Evolutionary conservation across 2,113 vertebrate species (phyloP).

Genomic region (Cavia porcellus): DNA sequence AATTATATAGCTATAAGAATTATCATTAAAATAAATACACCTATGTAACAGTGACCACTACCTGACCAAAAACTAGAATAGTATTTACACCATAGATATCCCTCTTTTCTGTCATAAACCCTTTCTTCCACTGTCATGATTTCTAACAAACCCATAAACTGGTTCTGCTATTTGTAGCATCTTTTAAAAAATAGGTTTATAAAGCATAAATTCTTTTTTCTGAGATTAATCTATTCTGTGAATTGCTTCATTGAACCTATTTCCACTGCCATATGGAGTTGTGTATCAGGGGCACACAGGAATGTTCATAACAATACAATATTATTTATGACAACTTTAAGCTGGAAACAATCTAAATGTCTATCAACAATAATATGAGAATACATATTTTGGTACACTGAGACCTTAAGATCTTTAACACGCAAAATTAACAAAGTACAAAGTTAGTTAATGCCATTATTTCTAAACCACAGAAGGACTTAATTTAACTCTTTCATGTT

Average conservation of each 20-base stretch:
- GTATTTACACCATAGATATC: background rate
- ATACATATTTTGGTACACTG: background rate
- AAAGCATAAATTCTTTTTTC: background rate
- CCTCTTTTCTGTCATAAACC: background rate
- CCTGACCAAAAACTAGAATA: conserved; percentile 8
- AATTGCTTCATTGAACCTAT: background rate
- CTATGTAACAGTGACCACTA: background rate
- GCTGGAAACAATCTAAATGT: background rate
- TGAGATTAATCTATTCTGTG: background rate
- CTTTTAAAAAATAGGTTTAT: conserved; percentile 7
- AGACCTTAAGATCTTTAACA: background rate
- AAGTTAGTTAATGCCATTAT: background rate
- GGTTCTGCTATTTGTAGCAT: conserved; percentile 8
- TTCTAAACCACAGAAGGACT: background rate
- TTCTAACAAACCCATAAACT: conserved; percentile 19
- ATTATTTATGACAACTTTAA: background rate
- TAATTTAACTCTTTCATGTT: background rate
- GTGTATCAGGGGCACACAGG: background rate
- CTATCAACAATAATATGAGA: background rate
- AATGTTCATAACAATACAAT: background rate
- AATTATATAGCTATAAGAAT: background rate
- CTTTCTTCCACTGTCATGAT: background rate
- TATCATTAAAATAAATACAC: conserved; percentile 5
- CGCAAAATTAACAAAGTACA: background rate
- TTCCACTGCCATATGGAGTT: background rate